These are phyloP conservation scores for Hemicordylus capensis DNA, from an alignment of 2,113 vertebrate genomes.

Conservation along the genomic window DNA sequence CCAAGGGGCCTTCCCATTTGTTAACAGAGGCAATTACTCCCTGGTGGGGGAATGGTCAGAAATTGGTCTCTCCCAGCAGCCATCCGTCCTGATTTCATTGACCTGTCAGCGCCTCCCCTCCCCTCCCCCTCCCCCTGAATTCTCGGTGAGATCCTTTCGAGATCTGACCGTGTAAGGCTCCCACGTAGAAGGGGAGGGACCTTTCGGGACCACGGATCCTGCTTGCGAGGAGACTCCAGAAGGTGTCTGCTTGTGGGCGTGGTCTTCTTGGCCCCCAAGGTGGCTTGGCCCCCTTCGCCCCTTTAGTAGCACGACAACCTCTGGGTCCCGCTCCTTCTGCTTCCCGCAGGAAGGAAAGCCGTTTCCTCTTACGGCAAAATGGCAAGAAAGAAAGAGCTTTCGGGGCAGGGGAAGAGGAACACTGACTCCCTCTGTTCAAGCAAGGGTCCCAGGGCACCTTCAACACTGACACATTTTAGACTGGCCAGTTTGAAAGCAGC, in stretches of 20 bases:
- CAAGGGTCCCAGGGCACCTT: too few relatives aligned
- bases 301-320: too few relatives aligned
- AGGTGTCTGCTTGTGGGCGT: not conserved
- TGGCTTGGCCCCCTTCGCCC: too few relatives aligned
- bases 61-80: constrained; percentile 80
- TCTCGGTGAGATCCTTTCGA: not conserved
- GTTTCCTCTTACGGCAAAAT: too few relatives aligned
- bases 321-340: too few relatives aligned
- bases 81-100: constrained; percentile 84
- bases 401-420: too few relatives aligned
- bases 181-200: constrained; percentile 72
- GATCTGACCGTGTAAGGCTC: constrained; percentile 62
- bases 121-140: constrained; percentile 24
- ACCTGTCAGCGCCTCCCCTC: constrained; percentile 76
- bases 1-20: constrained; percentile 85
- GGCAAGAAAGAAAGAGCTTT: too few relatives aligned
- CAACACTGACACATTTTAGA: too few relatives aligned
- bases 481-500: too few relatives aligned
- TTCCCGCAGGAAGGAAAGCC: too few relatives aligned
- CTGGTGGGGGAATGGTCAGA: constrained; percentile 78
- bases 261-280: not conserved
- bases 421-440: too few relatives aligned
- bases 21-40: constrained; percentile 91
- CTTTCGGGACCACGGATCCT: constrained; percentile 65
- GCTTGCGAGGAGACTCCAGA: constrained; percentile 5